Evolutionary conservation across 2,888 invertebrate genomes (phyloP).

Genomic region (Punctoribates punctum): DNA sequence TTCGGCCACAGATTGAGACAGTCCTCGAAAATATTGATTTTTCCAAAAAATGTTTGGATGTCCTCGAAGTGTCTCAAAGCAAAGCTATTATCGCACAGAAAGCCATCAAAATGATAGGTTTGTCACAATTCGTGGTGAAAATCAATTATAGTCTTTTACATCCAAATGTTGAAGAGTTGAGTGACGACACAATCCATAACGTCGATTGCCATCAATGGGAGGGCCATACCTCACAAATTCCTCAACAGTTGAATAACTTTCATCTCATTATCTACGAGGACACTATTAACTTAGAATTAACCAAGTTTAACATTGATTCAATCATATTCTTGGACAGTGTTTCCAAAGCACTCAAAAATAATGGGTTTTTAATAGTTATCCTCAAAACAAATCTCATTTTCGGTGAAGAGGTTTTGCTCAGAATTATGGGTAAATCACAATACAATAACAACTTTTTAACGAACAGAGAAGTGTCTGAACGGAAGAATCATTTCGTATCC

Average conservation of each 20-base stretch:
- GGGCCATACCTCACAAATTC: constrained; percentile 15
- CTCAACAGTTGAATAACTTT: neutral
- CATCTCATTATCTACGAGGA: constrained; percentile 29
- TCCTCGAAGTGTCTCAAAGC: constrained; percentile 35
- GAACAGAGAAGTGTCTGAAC: too few species aligned
- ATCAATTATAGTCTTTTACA: constrained; percentile 26
- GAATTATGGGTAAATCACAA: neutral
- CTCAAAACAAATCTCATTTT: constrained; percentile 43
- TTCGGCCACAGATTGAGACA: constrained; percentile 38
- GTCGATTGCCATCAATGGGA: neutral
- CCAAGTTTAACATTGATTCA: constrained; percentile 46
- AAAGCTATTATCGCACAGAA: neutral
- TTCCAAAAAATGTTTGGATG: neutral
- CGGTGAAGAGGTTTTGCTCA: constrained; percentile 8
- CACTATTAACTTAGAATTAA: too few species aligned
- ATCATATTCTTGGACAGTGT: constrained; percentile 57
- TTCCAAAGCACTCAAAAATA: constrained; percentile 59
- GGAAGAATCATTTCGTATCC: too few species aligned
- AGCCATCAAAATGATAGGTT: constrained; percentile 4
- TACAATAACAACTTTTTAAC: too few species aligned
- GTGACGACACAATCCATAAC: neutral
- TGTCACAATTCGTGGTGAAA: constrained; percentile 14
- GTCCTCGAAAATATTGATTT: constrained; percentile 17
- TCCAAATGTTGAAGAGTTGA: neutral
- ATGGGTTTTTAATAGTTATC: constrained; percentile 64